These are phyloP conservation scores for Papilio dardanus DNA, from an alignment of 1,140 invertebrate species.

Conservation along the genomic window DNA sequence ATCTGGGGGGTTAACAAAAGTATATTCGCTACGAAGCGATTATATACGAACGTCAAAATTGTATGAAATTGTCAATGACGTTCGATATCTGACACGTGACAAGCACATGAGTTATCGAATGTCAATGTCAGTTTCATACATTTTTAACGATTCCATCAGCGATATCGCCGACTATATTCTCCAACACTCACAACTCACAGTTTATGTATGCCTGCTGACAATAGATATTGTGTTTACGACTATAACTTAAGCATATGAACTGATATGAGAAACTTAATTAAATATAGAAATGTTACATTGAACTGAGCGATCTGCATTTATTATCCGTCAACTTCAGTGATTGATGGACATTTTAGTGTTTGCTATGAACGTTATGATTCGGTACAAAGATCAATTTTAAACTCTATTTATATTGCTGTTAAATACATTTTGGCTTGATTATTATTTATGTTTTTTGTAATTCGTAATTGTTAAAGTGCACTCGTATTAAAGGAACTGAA, in stretches of 20 bases:
- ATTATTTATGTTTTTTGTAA: not conserved
- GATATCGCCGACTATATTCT: too few relatives aligned
- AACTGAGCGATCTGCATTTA: not conserved
- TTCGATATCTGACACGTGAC: too few relatives aligned
- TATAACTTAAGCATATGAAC: not conserved
- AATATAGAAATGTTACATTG: not conserved
- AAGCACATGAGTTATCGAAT: too few relatives aligned
- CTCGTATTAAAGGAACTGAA: not conserved
- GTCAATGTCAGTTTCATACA: too few relatives aligned
- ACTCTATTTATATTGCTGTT: not conserved
- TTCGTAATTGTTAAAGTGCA: conserved; percentile 11
- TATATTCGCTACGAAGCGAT: too few relatives aligned
- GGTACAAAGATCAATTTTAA: not conserved
- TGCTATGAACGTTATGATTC: not conserved
- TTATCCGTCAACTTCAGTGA: not conserved
- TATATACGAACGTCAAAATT: too few relatives aligned
- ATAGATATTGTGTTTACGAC: not conserved
- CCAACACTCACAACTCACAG: too few relatives aligned
- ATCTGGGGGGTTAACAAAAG: too few relatives aligned
- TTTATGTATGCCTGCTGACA: not conserved
- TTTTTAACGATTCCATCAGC: too few relatives aligned
- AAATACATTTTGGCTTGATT: not conserved
- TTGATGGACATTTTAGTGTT: conserved; percentile 13
- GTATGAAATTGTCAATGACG: too few relatives aligned
- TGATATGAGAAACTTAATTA: not conserved